These are phyloP conservation scores for Chrysemys picta DNA, from an alignment of 2,113 vertebrate genomes.

Conservation along the genomic window DNA sequence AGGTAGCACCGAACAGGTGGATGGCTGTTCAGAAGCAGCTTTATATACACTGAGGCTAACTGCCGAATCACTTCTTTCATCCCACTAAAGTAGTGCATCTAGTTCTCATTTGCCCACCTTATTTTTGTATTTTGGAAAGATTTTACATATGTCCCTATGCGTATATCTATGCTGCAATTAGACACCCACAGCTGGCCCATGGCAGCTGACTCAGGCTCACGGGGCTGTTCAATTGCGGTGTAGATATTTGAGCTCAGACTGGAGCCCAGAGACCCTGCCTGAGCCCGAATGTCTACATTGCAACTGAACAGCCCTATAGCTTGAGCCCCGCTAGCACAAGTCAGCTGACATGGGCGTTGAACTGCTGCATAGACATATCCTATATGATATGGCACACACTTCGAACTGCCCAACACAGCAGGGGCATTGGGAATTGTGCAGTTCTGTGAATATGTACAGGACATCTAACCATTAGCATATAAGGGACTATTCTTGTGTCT, in stretches of 20 bases:
- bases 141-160: not conserved
- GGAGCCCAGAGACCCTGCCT: not conserved
- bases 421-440: not conserved
- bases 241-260: not conserved
- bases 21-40: conserved; percentile 14
- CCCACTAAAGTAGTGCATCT: not conserved
- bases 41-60: not conserved
- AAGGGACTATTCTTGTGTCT: not conserved
- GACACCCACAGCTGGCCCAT: not conserved
- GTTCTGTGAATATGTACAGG: not conserved
- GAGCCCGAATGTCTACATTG: not conserved
- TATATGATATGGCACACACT: not conserved
- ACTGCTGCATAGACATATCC: not conserved
- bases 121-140: conserved; percentile 17
- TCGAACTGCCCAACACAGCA: not conserved
- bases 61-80: not conserved
- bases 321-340: not conserved
- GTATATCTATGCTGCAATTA: not conserved
- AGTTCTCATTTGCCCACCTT: not conserved
- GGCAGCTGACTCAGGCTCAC: too few species aligned
- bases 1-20: not conserved
- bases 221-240: too few species aligned
- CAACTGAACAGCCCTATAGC: not conserved
- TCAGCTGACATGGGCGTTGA: not conserved
- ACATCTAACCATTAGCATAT: not conserved